Evolutionary conservation across 2,113 vertebrate species (phyloP), one percentile per base, ranked within the genome.

Genomic region (Albula goreensis): DNA sequence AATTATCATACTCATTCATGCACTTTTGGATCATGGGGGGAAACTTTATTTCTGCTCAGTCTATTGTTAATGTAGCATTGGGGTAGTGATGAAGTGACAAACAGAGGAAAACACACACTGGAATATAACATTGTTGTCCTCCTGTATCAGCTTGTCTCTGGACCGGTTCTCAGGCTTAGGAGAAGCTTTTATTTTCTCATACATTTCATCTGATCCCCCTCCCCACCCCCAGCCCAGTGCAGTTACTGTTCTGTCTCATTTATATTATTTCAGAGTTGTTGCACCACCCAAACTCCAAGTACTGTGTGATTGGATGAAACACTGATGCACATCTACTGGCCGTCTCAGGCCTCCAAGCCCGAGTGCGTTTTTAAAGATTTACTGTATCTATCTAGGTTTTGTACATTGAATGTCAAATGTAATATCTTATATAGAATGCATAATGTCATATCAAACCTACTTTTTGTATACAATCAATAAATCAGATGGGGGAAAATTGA

Each of bases 391-490:
- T 91, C 87, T 93, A 92, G 90, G 91, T 50, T 96, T 96, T 95
- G 94, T 95, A 96, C 93, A 94, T 95, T 95, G 95, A 96, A 96
- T 96, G 95, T 95, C 93, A 89, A 94, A 94, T 95, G 94, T 93
- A 95, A 94, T 94, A 95, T 95, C 94, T 95, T 96, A 94, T 95
- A 96, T 95, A 95, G 95, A 95, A 96, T 96, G 95, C 95, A 95
- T 95, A 94, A 95, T 92, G 92, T 95, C 95, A 95, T 96, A 96
- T 95, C 94, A 92, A 94, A 94, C 94, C 93, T 94, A 96, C 94
- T 94, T 96, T 96, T 96, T 96, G 93, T 95, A 96, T 95, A 95
- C 94, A 96, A 95, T 92, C 93, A 96, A 95, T 96, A 96, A 96
- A 96, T 93, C 91, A 90, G 90, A 92, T 92, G 91, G 91, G 60